Evolutionary conservation across 2,797 vertebrate species (phyloP).

Genomic region (Prionace glauca): DNA sequence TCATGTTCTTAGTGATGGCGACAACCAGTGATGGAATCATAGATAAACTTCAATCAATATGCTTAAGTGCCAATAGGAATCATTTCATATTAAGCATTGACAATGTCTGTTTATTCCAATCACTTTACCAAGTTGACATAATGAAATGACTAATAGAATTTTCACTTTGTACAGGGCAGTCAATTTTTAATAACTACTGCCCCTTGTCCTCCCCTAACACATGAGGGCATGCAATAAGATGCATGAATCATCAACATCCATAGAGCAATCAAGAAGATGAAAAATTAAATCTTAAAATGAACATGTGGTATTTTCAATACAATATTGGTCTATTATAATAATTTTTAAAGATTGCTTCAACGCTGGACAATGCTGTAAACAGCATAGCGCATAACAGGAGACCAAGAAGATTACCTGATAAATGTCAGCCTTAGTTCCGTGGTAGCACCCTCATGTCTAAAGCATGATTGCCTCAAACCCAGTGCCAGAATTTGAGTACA

Average conservation of each 20-base stretch:
- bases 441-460: neutral
- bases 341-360: neutral
- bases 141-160: neutral
- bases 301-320: neutral
- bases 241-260: neutral
- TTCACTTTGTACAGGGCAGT: neutral
- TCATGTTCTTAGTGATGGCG: neutral
- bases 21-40: neutral
- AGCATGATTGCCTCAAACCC: neutral
- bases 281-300: neutral
- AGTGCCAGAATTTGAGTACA: neutral
- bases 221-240: neutral
- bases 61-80: neutral
- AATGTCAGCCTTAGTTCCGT: neutral
- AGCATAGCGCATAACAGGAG: neutral
- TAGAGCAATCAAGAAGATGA: neutral
- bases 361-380: neutral
- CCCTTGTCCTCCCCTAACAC: no score
- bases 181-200: neutral
- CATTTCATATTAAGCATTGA: neutral
- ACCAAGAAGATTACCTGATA: neutral
- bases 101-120: neutral
- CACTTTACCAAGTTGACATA: neutral
- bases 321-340: neutral
- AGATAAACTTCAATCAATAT: neutral